Conservation (phyloP, 2,888 invertebrate genomes). For the Flexamia atlantica region DNA sequence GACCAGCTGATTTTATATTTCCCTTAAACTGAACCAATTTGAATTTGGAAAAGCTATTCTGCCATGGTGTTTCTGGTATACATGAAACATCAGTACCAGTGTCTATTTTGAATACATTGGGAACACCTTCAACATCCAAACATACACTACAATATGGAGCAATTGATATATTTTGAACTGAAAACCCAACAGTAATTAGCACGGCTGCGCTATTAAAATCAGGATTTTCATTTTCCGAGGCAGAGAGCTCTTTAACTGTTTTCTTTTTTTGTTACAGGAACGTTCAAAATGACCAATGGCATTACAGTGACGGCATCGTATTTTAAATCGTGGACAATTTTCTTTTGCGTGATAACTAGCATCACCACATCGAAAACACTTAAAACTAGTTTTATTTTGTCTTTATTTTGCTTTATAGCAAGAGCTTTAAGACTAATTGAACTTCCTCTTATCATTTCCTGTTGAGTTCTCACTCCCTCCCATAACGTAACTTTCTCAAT, state of each 20-base stretch:
- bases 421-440: not conserved
- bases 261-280: conserved; percentile 28
- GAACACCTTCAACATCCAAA: conserved; percentile 73
- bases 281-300: not conserved
- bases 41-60: not conserved
- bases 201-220: not conserved
- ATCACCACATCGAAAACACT: conserved; percentile 1
- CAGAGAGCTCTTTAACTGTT: not conserved
- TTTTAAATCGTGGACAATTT: not conserved
- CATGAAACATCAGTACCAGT: conserved; percentile 37
- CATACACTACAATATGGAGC: conserved; percentile 79
- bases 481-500: no score
- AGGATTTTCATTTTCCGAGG: not conserved
- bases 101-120: conserved; percentile 35
- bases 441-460: not conserved
- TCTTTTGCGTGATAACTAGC: not conserved
- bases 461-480: no score
- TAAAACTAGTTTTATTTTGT: not conserved
- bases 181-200: conserved; percentile 4
- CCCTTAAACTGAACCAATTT: not conserved
- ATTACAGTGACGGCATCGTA: not conserved
- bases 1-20: not conserved
- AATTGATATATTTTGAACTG: not conserved
- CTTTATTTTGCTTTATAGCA: not conserved
- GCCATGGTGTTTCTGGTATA: not conserved